Evolutionary conservation across 2,113 vertebrate genomes (phyloP).

Genomic region (Callipepla californica): DNA sequence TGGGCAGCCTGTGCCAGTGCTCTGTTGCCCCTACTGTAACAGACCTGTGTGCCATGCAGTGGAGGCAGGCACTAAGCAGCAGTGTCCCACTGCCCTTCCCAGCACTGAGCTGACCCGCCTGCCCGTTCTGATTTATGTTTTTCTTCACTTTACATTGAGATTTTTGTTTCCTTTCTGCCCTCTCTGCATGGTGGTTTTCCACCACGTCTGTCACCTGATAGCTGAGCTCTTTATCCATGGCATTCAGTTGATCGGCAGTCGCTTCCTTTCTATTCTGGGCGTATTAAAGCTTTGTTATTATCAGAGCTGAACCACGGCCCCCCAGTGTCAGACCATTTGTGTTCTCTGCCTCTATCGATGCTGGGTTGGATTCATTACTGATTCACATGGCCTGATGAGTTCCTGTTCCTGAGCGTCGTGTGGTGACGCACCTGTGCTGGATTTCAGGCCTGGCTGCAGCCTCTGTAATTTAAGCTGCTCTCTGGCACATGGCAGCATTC

Average conservation of each 20-base stretch:
- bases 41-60: too few species aligned
- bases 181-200: not conserved
- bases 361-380: not conserved
- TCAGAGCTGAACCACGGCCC: not conserved
- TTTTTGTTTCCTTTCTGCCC: not conserved
- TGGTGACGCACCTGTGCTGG: conserved; percentile 14
- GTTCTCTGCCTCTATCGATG: not conserved
- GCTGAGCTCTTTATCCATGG: not conserved
- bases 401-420: conserved; percentile 33
- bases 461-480: not conserved
- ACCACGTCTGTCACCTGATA: not conserved
- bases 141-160: not conserved
- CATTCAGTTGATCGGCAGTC: rapidly evolving
- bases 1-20: too few species aligned
- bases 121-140: not conserved
- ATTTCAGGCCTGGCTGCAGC: not conserved
- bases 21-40: too few species aligned
- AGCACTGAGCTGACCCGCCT: rapidly evolving
- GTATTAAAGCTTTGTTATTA: conserved; percentile 4
- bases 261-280: not conserved
- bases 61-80: not conserved
- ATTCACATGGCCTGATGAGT: not conserved
- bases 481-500: not conserved
- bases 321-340: conserved; percentile 54
- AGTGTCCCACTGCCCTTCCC: not conserved